A percentile compares a stretch with the other conserved stretches of the same genome.
phyloP scores from a whole-genome alignment of 2,888 invertebrate genomes.

The Pollenia angustigena region DNA sequence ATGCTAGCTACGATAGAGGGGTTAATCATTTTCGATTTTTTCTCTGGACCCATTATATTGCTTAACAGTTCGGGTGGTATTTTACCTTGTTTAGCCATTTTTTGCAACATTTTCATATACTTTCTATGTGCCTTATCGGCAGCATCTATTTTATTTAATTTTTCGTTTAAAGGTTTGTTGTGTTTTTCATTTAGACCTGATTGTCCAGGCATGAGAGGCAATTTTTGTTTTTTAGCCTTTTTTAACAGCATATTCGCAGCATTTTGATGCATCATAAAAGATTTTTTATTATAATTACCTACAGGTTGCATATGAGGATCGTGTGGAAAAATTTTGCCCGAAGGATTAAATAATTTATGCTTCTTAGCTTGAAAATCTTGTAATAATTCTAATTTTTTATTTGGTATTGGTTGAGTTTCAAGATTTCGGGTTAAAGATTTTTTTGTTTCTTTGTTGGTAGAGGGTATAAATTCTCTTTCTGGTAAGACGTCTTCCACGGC shows the following conservation, averaged over 20 bases:
- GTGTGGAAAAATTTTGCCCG: not conserved
- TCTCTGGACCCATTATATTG: conserved; percentile 67
- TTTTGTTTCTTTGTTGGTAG: conserved; percentile 56
- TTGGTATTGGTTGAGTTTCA: conserved; percentile 75
- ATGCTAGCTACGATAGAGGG: conserved; percentile 59
- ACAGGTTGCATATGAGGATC: conserved; percentile 32
- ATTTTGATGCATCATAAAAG: conserved; percentile 67
- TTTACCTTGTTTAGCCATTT: conserved; percentile 74
- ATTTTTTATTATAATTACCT: conserved; percentile 66
- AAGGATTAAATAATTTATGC: conserved; percentile 42
- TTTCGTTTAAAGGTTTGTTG: conserved; percentile 18
- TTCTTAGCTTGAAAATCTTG: conserved; percentile 47
- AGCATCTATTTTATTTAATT: conserved; percentile 69
- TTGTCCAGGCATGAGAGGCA: conserved; percentile 29
- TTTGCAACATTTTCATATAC: conserved; percentile 80
- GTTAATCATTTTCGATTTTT: conserved; percentile 69
- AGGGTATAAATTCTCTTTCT: conserved; percentile 33
- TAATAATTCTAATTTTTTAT: conserved; percentile 43
- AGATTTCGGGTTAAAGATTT: conserved; percentile 47
- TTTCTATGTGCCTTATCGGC: conserved; percentile 79
- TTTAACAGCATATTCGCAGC: conserved; percentile 73
- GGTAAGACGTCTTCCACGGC: conserved; percentile 1
- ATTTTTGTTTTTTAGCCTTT: conserved; percentile 78
- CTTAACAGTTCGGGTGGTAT: conserved; percentile 58
- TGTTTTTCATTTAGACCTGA: conserved; percentile 25